phyloP scores from a whole-genome alignment of 53 echinoderm and acorn worm species.

The Holothuria leucospilota region DNA sequence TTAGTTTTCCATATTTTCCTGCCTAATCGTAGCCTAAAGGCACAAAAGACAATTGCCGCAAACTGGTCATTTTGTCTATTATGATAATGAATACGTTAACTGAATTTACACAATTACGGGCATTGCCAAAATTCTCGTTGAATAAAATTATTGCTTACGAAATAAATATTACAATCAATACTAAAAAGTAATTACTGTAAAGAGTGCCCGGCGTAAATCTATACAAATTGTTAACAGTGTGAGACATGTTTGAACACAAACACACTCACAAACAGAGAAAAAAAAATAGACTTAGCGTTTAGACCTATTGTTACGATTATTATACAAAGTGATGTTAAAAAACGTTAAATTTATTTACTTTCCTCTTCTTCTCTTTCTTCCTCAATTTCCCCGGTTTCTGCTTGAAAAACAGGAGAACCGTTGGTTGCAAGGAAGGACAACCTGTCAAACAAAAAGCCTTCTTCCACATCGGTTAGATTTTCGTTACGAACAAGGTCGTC shows the following conservation, averaged over 20 bases:
- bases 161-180: too few relatives aligned
- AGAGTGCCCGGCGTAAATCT: too few relatives aligned
- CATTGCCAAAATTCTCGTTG: too few relatives aligned
- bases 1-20: too few relatives aligned
- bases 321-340: neutral
- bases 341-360: conserved; percentile 7
- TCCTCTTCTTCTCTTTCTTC: neutral
- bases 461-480: conserved; percentile 3
- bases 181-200: too few relatives aligned
- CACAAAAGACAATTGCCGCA: neutral
- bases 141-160: too few relatives aligned
- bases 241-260: neutral
- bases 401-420: conserved; percentile 26
- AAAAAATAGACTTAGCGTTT: neutral
- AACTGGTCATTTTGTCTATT: too few relatives aligned
- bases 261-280: neutral
- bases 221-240: neutral
- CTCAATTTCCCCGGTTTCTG: conserved; percentile 1
- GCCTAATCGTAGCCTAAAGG: too few relatives aligned
- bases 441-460: neutral
- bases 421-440: neutral
- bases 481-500: neutral
- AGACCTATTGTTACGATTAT: neutral
- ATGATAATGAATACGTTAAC: too few relatives aligned
- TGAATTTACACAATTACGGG: too few relatives aligned